A percentile compares a stretch with the other conserved stretches of the same genome.
Evolutionary conservation across 2,113 vertebrate genomes (phyloP).

Genomic region (Cygnus buccinator): DNA sequence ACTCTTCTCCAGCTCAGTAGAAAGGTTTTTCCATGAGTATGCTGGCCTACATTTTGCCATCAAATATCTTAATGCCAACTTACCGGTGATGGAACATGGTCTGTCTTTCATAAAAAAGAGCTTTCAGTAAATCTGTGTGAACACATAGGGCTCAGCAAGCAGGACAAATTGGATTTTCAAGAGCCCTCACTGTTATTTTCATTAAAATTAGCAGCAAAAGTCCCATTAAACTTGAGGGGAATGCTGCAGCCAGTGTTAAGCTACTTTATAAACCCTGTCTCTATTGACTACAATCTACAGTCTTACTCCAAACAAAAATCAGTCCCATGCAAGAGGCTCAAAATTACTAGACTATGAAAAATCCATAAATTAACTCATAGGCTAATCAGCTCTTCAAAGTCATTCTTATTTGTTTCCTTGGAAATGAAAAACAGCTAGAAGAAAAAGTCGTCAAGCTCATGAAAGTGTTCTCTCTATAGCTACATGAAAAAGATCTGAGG

Average conservation of each 20-base stretch:
- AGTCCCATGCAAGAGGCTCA: neutral
- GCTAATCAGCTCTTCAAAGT: conserved; percentile 57
- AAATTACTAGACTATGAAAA: conserved; percentile 56
- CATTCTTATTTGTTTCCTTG: conserved; percentile 56
- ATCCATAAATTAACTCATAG: conserved; percentile 53
- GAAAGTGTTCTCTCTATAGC: conserved; percentile 28
- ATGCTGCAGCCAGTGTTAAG: neutral
- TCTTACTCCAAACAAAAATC: conserved; percentile 6
- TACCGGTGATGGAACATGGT: neutral
- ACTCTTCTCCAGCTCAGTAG: neutral
- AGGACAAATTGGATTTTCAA: conserved; percentile 47
- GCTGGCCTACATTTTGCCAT: conserved; percentile 25
- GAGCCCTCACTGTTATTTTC: neutral
- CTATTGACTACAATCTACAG: conserved; percentile 11
- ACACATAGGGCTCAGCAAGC: neutral
- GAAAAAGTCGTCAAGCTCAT: conserved; percentile 39
- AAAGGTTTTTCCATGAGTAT: conserved; percentile 12
- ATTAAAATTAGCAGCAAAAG: conserved; percentile 28
- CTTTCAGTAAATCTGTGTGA: conserved; percentile 53
- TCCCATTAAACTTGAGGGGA: neutral
- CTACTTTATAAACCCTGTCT: conserved; percentile 33
- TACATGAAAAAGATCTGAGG: conserved; percentile 35
- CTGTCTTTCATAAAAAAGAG: conserved; percentile 40
- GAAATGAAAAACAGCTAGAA: conserved; percentile 51
- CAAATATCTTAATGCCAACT: neutral